phyloP scores from a whole-genome alignment of 2,797 vertebrate species.

The Spea hammondii region DNA sequence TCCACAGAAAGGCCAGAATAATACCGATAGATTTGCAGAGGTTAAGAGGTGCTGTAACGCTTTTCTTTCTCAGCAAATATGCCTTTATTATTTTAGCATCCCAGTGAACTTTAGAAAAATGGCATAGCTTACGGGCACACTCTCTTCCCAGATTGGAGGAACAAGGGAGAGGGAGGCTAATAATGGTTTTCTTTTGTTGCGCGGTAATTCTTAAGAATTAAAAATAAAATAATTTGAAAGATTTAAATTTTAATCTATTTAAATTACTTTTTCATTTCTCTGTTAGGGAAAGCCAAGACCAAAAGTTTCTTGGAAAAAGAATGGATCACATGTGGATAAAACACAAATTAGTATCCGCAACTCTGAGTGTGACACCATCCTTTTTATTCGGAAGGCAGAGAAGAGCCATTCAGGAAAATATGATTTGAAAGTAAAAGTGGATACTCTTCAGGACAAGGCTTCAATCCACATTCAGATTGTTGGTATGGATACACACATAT shows the following conservation, averaged over 20 bases:
- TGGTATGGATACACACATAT: slow-evolving; percentile 70
- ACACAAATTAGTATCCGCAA: slow-evolving; percentile 90
- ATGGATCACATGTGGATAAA: slow-evolving; percentile 79
- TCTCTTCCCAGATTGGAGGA: too few relatives aligned
- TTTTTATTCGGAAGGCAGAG: slow-evolving; percentile 96
- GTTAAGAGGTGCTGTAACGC: too few relatives aligned
- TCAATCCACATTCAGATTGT: slow-evolving; percentile 90
- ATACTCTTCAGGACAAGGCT: slow-evolving; percentile 83
- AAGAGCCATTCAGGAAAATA: slow-evolving; percentile 93
- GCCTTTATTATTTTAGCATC: too few relatives aligned
- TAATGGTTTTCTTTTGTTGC: too few relatives aligned
- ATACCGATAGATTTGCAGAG: too few relatives aligned
- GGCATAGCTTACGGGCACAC: too few relatives aligned
- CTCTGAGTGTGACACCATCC: slow-evolving; percentile 91
- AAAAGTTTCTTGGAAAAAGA: slow-evolving; percentile 89
- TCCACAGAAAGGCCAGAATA: too few relatives aligned
- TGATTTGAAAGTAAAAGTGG: slow-evolving; percentile 88
- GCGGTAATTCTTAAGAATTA: too few relatives aligned
- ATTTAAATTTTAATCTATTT: not conserved
- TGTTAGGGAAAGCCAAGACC: slow-evolving; percentile 91
- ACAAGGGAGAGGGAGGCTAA: too few relatives aligned
- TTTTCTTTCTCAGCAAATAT: too few relatives aligned
- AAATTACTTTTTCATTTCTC: slow-evolving; percentile 19
- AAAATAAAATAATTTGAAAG: too few relatives aligned
- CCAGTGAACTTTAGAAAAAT: too few relatives aligned